These are phyloP conservation scores for Drosophila lacteicornis DNA, from an alignment of 1,140 invertebrate genomes.

Conservation along the genomic window DNA sequence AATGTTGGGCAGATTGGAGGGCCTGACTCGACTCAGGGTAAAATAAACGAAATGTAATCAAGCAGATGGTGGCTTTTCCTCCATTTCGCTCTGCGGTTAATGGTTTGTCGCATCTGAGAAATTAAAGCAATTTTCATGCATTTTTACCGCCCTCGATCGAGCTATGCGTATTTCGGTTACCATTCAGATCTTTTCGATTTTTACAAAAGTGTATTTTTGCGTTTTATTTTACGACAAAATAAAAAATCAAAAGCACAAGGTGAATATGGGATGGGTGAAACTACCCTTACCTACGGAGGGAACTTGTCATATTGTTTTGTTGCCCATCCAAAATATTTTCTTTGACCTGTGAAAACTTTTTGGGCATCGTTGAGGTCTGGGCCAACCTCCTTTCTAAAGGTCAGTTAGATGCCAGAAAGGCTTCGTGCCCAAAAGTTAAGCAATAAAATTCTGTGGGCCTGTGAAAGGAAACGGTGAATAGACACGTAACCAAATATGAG, in stretches of 20 bases:
- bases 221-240: constrained; percentile 48
- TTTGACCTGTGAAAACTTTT: constrained; percentile 76
- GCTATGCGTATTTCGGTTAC: constrained; percentile 44
- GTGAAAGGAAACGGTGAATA: not conserved
- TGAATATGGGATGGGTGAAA: constrained; percentile 32
- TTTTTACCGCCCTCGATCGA: constrained; percentile 43
- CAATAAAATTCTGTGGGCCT: constrained; percentile 60
- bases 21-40: constrained; percentile 3
- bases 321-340: constrained; percentile 65
- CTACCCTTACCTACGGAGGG: constrained; percentile 18
- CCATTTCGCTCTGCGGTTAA: constrained; percentile 21
- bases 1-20: constrained; percentile 20
- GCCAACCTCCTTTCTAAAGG: constrained; percentile 41
- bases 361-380: constrained; percentile 52
- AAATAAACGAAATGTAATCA: constrained; percentile 69
- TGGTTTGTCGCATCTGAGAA: constrained; percentile 57
- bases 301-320: constrained; percentile 69
- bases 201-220: constrained; percentile 37
- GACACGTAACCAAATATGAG: not conserved
- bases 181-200: constrained; percentile 17
- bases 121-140: constrained; percentile 60
- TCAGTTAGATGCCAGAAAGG: constrained; percentile 61
- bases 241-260: constrained; percentile 19
- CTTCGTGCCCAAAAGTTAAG: constrained; percentile 64
- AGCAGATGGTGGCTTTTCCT: constrained; percentile 60